Percentiles rank a stretch among this genome's conserved stretches.
Evolutionary conservation across 2,888 invertebrate genomes (phyloP).

Genomic region (Abrostola tripartita): DNA sequence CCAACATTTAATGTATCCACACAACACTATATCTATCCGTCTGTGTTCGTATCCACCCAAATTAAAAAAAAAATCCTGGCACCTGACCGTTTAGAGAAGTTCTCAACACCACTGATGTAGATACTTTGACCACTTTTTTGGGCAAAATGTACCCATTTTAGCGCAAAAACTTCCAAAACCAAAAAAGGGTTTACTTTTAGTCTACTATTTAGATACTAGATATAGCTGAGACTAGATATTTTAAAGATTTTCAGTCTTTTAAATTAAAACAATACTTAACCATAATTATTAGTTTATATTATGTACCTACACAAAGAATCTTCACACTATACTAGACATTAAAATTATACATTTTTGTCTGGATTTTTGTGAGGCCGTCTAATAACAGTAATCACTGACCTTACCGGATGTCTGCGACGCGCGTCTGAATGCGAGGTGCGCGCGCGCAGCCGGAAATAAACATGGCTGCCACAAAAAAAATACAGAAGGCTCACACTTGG

Average conservation of each 20-base stretch:
- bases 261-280: too few species aligned
- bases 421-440: constrained; percentile 33
- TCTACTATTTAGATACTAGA: too few species aligned
- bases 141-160: too few species aligned
- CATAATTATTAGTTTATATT: too few species aligned
- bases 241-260: too few species aligned
- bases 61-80: constrained; percentile 76
- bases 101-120: constrained; percentile 85
- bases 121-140: constrained; percentile 75
- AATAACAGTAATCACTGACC: constrained; percentile 57
- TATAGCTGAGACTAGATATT: too few species aligned
- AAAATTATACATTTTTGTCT: constrained; percentile 13
- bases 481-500: constrained; percentile 13
- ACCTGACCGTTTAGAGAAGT: constrained; percentile 81
- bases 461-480: constrained; percentile 13
- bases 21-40: constrained; percentile 73
- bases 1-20: constrained; percentile 65
- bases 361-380: constrained; percentile 46
- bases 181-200: too few species aligned
- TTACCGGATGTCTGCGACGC: constrained; percentile 58
- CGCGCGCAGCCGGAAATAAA: constrained; percentile 56
- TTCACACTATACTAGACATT: too few species aligned
- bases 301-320: too few species aligned
- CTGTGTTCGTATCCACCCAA: constrained; percentile 76
- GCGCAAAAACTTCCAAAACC: too few species aligned